Evolutionary conservation across 2,888 invertebrate genomes (phyloP), one percentile per base, ranked within the genome.

Genomic region (Cheilosia impressa): DNA sequence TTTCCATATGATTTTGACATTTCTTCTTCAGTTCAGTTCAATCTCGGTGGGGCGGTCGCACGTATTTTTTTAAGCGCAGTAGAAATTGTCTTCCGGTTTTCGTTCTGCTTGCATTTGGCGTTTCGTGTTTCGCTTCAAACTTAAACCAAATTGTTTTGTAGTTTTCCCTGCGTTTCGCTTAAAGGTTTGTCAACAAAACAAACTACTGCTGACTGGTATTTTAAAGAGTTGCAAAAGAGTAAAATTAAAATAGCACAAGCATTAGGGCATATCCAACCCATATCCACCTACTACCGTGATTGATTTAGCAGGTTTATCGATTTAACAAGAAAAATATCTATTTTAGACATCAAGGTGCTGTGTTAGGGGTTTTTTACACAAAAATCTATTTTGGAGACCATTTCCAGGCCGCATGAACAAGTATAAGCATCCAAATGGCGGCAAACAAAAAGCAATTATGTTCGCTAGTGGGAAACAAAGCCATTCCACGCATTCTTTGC

Each of bases 1-100:
- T 17, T 10, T 2, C 52, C 84, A 84, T 53, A 84, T 84, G 84
- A 38, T 84, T 84, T 84, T 84, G 84, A 84, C 84, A 41, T 75
- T 84, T 75, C 58, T 43, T 24, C 15, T 24, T n/a, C 15, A 24
- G 0, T 45, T 43, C n/a, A 27, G 27, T 45, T 72, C 53, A 53
- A 68, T 68, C 43, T 68, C 50, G 68, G 79, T 57, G 71, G 66
- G 50, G 80, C 19, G 47, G 58, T 45, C 27, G 41, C n/a, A 45
- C 24, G 19, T 53, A 43, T 2, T 57, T 45, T 38, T 4, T 4
- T 38, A 13, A 38, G 5, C 9, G 47, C 24, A 27, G 55, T 34
- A 2, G 38, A 45, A 43, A 15, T 52, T 57, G 52, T 55, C 50
- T 65, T 71, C 68, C 62, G 71, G 50, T 71, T 71, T 80, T 47